Evolutionary conservation across 2,888 invertebrate genomes (phyloP).

Genomic region (Phyto melanocephala): DNA sequence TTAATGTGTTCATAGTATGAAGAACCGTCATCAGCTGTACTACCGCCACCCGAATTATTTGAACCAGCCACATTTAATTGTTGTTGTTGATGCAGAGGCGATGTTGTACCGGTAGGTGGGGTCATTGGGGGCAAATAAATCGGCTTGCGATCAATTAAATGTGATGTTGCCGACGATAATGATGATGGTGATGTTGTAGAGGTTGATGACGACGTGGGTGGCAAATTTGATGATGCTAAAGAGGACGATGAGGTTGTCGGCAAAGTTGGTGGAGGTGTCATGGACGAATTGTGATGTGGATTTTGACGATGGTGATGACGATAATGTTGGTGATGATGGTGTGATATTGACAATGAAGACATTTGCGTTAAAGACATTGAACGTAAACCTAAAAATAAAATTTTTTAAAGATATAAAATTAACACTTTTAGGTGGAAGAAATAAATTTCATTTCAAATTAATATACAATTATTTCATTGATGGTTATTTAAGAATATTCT

Average conservation of each 20-base stretch:
- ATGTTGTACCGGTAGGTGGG: conserved; percentile 71
- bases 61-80: conserved; percentile 61
- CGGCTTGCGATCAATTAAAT: conserved; percentile 76
- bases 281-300: conserved; percentile 70
- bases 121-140: conserved; percentile 74
- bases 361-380: conserved; percentile 75
- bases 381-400: conserved; percentile 72
- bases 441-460: neutral
- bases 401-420: neutral
- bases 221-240: conserved; percentile 66
- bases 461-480: conserved; percentile 8
- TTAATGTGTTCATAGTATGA: conserved; percentile 74
- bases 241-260: conserved; percentile 69
- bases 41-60: conserved; percentile 56
- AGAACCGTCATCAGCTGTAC: conserved; percentile 24
- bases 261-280: conserved; percentile 71
- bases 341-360: conserved; percentile 63
- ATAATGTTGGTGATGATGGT: conserved; percentile 62
- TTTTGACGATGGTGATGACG: conserved; percentile 69
- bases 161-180: conserved; percentile 66
- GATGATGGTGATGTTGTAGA: conserved; percentile 14
- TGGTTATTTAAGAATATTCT: neutral
- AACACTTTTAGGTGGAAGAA: neutral
- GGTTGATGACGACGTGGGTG: conserved; percentile 68
- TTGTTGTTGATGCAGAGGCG: conserved; percentile 68